Evolutionary conservation across 2,797 vertebrate species (phyloP).

Genomic region (Anguilla marmorata): DNA sequence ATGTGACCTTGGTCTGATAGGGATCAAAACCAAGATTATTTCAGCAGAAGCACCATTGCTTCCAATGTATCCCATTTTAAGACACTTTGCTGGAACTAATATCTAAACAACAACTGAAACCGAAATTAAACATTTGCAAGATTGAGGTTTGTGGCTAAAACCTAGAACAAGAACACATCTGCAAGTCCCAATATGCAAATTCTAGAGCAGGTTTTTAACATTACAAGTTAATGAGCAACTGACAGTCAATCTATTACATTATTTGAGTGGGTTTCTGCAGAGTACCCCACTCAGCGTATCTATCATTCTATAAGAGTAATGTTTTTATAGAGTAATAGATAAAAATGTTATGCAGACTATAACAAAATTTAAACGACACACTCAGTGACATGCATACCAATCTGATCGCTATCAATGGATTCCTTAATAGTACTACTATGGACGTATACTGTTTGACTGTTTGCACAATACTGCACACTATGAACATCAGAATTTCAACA

Average conservation of each 20-base stretch:
- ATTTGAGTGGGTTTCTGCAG: background rate
- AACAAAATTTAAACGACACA: too few species aligned
- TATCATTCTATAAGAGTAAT: background rate
- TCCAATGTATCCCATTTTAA: background rate
- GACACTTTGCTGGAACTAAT: background rate
- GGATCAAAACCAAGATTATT: background rate
- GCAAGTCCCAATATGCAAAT: background rate
- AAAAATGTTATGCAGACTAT: too few species aligned
- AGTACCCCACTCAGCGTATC: background rate
- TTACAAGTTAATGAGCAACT: background rate
- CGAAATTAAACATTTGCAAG: background rate
- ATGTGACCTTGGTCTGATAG: background rate
- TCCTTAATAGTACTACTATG: background rate
- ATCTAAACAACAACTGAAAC: background rate
- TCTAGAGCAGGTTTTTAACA: background rate
- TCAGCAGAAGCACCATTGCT: background rate
- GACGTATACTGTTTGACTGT: background rate
- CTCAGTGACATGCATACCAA: background rate
- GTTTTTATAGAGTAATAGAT: background rate
- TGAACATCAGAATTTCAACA: background rate
- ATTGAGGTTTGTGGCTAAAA: background rate
- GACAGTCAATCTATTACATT: background rate
- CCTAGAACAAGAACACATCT: too few species aligned
- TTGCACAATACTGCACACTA: background rate
- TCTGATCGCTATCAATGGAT: background rate